Base-by-base conservation (phyloP, 2,113 vertebrate species). In the Mormyrus iriodes region DNA sequence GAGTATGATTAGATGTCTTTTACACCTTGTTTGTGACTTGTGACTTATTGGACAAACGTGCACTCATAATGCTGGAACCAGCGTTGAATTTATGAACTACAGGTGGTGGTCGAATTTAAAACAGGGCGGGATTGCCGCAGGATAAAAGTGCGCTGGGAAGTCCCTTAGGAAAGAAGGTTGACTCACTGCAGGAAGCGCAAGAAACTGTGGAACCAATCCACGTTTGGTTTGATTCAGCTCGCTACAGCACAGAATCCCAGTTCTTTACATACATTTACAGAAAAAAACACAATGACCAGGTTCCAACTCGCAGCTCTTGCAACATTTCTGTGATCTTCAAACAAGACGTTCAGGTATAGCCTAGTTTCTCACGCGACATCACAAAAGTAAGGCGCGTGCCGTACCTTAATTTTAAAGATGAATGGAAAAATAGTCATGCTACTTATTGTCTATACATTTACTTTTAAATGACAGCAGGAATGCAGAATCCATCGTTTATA, bases 121-220 rank as follows among this genome's bases (percentile, higher is more conserved):
- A 86, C 84, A 35, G 49, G 84, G 46, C 84, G 86, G 87, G 55
- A 88, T 88, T 65, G 87, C 87, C 58, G 53, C 87, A 88, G 87
- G 58, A 69, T 88, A 88, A 15, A 79, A 88, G 65, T 79, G 88
- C 69, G 39, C 31, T 52, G 49, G 88, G 31, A 52, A 82, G 44
- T 79, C 69, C 87, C 88, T 24, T 31, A 52, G 69, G 8, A 82
- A 88, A 82, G 88, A 48, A 52, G 39, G 27, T 53, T 79, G 88
- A 82, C 44, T 82, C 69, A 76, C 46, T 53, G 49, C 88, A 76
- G 88, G 88, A 82, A 88, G 88, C 88, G 88, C 88, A 52, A 88
- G 48, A 88, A 61, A 69, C 87, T 73, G 55, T 61, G 58, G 46
- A 88, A 88, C 69, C n/a, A 53, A 17, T 88, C 88, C 69, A 65